Percentiles rank a stretch among this genome's conserved stretches.
Conservation (phyloP, 2,113 vertebrate species). For the Otus sunia region DNA sequence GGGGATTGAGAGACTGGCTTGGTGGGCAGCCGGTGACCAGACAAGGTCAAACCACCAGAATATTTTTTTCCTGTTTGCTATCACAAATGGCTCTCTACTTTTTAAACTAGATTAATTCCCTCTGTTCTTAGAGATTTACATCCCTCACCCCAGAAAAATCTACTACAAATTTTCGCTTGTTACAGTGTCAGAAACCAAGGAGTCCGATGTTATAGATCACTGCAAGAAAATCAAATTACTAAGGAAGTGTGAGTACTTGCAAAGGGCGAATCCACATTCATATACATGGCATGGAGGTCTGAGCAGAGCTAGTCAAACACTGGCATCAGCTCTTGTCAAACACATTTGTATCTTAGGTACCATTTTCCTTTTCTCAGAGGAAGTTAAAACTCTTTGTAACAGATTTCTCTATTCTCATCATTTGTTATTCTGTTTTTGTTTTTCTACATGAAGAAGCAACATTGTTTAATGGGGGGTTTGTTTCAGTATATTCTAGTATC, state of each 20-base stretch:
- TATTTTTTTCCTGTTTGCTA: background rate
- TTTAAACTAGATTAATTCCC: background rate
- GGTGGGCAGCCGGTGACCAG: background rate
- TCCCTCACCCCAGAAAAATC: background rate
- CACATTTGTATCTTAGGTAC: background rate
- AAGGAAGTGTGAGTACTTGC: background rate
- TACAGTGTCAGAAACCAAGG: background rate
- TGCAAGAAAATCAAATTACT: background rate
- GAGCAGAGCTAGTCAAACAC: background rate
- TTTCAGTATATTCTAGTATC: background rate
- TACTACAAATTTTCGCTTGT: background rate
- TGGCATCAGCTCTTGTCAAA: background rate
- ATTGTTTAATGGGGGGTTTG: background rate
- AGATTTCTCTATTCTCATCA: background rate
- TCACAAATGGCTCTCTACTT: background rate
- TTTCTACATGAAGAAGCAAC: background rate
- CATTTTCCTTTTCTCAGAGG: background rate
- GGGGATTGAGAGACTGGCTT: background rate
- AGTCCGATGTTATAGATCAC: background rate
- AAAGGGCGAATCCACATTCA: background rate
- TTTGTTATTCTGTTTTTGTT: background rate
- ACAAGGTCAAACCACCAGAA: background rate
- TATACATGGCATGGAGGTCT: background rate
- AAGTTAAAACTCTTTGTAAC: background rate
- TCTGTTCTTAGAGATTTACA: background rate